These are phyloP conservation scores for Acanthurus leucopareius DNA, from an alignment of 2,797 vertebrate species.

Conservation along the genomic window DNA sequence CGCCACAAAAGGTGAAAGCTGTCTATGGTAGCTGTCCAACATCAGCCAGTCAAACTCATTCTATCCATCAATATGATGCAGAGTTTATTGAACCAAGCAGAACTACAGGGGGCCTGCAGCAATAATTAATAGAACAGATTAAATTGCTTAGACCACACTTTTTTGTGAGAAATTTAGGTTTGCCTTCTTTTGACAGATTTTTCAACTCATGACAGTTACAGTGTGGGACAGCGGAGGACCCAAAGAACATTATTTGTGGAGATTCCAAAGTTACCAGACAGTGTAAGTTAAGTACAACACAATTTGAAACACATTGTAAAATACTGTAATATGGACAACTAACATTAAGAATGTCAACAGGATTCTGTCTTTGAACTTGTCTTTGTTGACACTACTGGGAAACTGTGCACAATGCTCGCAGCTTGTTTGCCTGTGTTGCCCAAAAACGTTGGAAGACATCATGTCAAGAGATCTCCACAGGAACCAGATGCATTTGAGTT, in stretches of 20 bases:
- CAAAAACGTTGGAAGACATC: not conserved
- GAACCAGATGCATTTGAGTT: not conserved
- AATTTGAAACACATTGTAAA: not conserved
- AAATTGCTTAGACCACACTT: no score
- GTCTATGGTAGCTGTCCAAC: no score
- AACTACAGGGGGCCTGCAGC: no score
- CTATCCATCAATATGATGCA: no score
- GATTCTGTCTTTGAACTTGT: constrained; percentile 40
- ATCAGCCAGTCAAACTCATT: no score
- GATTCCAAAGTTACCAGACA: constrained; percentile 10
- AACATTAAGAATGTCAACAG: constrained; percentile 4
- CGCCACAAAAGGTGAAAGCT: no score
- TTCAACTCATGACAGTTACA: not conserved
- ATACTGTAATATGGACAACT: not conserved
- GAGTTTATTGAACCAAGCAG: no score
- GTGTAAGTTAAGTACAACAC: constrained; percentile 2
- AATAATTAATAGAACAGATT: no score
- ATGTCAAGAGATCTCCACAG: not conserved
- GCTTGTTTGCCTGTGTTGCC: not conserved
- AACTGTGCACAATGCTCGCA: not conserved
- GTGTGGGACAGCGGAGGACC: not conserved
- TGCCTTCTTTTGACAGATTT: constrained; percentile 10
- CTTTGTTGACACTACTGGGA: constrained; percentile 23
- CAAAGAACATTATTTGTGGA: constrained; percentile 5
- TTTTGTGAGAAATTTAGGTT: not conserved